Evolutionary conservation across 2,797 vertebrate genomes (phyloP).

Genomic region (Lacerta agilis): DNA sequence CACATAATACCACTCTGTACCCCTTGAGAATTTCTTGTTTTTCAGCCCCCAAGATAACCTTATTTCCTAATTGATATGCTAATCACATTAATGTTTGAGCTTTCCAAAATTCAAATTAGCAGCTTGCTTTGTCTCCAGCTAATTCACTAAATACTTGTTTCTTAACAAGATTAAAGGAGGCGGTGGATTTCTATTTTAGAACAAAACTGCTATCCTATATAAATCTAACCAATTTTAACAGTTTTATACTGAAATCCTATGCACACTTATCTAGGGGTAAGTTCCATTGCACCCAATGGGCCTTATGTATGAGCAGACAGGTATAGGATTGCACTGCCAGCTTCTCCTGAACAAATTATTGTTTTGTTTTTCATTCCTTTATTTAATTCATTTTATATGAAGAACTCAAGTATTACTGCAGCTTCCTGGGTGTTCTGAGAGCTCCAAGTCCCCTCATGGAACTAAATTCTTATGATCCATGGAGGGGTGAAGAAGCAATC

Average conservation of each 20-base stretch:
- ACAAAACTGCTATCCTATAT: background rate
- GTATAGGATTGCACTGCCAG: background rate
- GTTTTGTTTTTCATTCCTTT: no score
- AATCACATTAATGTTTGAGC: background rate
- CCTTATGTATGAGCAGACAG: background rate
- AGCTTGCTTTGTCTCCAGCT: background rate
- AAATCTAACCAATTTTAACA: background rate
- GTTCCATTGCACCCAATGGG: background rate
- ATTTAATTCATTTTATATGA: background rate
- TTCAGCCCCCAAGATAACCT: background rate
- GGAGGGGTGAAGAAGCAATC: background rate
- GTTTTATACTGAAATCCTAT: background rate
- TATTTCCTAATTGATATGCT: conserved; percentile 9
- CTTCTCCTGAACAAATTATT: background rate
- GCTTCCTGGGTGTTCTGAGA: background rate
- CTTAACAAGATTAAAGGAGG: conserved; percentile 28
- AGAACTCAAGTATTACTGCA: background rate
- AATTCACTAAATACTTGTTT: conserved; percentile 34
- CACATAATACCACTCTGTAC: accelerated
- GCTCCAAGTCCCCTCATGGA: background rate
- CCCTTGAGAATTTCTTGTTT: background rate
- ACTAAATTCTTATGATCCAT: background rate
- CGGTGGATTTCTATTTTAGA: conserved; percentile 19
- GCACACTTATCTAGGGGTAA: background rate
- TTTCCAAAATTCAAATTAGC: conserved; percentile 25